Evolutionary conservation across 2,888 invertebrate species (phyloP), one percentile per base, ranked within the genome.

Genomic region (Sinodicranocentrus sp.): DNA sequence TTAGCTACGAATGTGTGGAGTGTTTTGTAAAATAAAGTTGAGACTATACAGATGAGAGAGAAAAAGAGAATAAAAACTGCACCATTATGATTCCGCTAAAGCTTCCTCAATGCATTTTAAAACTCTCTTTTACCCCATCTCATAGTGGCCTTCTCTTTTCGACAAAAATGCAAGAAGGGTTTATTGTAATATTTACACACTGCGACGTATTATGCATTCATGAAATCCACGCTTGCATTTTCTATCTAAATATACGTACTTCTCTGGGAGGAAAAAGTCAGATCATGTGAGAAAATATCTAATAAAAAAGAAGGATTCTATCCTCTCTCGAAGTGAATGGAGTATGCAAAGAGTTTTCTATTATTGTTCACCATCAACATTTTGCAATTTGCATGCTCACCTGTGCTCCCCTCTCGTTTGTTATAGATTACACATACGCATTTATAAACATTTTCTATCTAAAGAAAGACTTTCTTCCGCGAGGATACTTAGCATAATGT

Each of bases 351-450:
- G 63, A 33, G 33, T 63, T 63, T 63, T 33, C 3, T 63, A 33
- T 63, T 28, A 28, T 63, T 63, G 63, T 63, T 33, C n/a, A 17
- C 19, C 17, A 19, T 23, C 63, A 63, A 19, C 39, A 3, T 71
- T 39, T 48, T 39, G 63, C 25, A 44, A 33, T 33, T 71, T 71
- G 61, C 59, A 70, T 54, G 63, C 70, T 61, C 68, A 68, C 68
- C 52, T 61, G 39, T 57, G 78, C 71, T 70, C 63, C 54, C 44
- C 63, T 76, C 76, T 63, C 71, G 21, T 70, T 78, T 61, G 57
- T 77, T 77, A 68, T 68, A 43, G 77, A 77, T 77, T 77, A 68
- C 71, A 33, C 75, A n/a, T n/a, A 23, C 78, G 48, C 70, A 71
- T 78, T 77, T 70, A 61, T 59, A 19, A 19, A 6, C 23, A 59